A percentile compares a stretch with the other conserved stretches of the same genome.
Evolutionary conservation across 2,113 vertebrate species (phyloP).

Genomic region (Nerophis ophidion): DNA sequence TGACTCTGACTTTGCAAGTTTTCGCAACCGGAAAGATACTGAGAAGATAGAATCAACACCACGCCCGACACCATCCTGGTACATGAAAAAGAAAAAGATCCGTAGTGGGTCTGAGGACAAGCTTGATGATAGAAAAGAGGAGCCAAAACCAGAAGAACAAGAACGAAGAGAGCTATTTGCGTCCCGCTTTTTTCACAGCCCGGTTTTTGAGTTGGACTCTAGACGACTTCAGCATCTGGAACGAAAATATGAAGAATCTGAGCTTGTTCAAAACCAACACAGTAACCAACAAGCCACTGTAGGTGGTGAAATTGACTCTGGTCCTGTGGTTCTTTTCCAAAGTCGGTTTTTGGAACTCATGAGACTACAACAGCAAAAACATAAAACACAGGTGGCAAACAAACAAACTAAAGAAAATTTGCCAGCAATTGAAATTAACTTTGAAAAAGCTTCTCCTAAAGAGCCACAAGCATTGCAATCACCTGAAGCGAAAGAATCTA

Average conservation of each 20-base stretch:
- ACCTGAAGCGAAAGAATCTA: constrained; percentile 42
- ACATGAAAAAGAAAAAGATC: constrained; percentile 98
- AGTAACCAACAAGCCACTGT: constrained; percentile 71
- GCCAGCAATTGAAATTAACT: constrained; percentile 46
- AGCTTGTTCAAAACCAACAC: constrained; percentile 71
- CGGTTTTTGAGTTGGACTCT: constrained; percentile 95
- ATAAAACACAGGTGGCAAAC: constrained; percentile 76
- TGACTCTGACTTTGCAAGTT: constrained; percentile 88
- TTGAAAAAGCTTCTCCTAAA: constrained; percentile 66
- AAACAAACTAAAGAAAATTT: constrained; percentile 62
- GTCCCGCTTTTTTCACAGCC: constrained; percentile 94
- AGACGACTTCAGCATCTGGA: constrained; percentile 91
- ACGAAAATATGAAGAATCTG: constrained; percentile 85
- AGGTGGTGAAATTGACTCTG: constrained; percentile 75
- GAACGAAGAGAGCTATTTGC: constrained; percentile 93
- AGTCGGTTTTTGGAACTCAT: constrained; percentile 87
- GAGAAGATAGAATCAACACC: constrained; percentile 93
- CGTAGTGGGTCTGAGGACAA: constrained; percentile 91
- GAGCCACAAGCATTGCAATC: constrained; percentile 69
- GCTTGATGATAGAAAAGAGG: constrained; percentile 90
- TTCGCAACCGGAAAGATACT: constrained; percentile 90
- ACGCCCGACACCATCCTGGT: constrained; percentile 92
- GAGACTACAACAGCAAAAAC: constrained; percentile 84
- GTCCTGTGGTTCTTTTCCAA: constrained; percentile 92
- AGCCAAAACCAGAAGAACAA: constrained; percentile 90